Base-by-base conservation (phyloP, 1,140 invertebrate species). In the Drosophila oshimai region DNA sequence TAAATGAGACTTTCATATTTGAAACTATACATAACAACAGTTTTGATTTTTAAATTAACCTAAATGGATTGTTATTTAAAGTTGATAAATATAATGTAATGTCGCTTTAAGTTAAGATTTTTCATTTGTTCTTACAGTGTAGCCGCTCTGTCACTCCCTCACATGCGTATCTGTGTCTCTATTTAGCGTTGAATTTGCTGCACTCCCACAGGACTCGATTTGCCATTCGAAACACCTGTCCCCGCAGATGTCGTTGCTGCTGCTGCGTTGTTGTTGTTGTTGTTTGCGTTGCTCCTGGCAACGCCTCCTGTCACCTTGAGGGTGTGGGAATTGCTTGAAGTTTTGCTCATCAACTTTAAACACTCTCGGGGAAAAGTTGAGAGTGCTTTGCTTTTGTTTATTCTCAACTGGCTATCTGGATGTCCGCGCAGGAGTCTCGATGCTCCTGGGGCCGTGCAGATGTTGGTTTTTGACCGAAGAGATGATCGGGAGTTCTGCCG, bases 141-240 rank as follows among this genome's bases (percentile, higher is more conserved):
- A 29, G 2, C 0, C 3, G 7, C 13, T 9, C 10, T 15, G 10
- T 9, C 10, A 22, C 39, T 18, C 13, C 5, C 41, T 36, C 39
- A 10, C 24, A 17, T 26, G 15, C n/a, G 31, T 15, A 12, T 44
- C 15, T 61, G 34, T 36, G 33, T 55, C 31, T 51, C 46, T 44
- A 64, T 62, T 34, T 31, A 58, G 42, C 47, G 18, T 54, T 28
- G 42, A 79, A 79, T 77, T 64, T 69, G 62, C 33, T 69, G 57
- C 47, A 47, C 37, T 79, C 79, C 71, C 80, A 57, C 54, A 76
- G 76, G 75, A 69, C 54, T 72, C 42, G 20, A 67, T 74, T 74
- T 71, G 51, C 47, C 60, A 67, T 86, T 74, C 41, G 37, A 74
- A 67, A 71, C 74, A 83, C 80, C 70, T 84, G 74, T 61, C 47